Conservation (phyloP, 2,888 invertebrate species). For the Cephus sareptanus region DNA sequence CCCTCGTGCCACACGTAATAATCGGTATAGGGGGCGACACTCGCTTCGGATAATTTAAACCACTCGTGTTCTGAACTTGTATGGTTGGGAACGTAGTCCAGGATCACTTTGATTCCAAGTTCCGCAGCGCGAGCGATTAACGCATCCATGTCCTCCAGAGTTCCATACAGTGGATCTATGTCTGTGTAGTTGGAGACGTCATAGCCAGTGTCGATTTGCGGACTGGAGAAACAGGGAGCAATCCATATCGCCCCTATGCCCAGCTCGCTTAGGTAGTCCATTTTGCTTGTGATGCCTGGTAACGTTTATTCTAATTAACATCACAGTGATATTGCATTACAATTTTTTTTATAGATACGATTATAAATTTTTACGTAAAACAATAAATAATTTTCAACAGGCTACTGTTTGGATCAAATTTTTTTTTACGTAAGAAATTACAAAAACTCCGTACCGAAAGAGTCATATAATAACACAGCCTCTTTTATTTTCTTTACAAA, state of each 20-base stretch:
- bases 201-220: conserved; percentile 89
- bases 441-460: no score
- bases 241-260: conserved; percentile 84
- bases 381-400: no score
- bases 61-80: conserved; percentile 68
- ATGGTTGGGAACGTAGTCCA: conserved; percentile 76
- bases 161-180: conserved; percentile 81
- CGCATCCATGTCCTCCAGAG: conserved; percentile 75
- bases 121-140: conserved; percentile 71
- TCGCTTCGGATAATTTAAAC: conserved; percentile 66
- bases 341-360: neutral
- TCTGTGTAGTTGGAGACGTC: conserved; percentile 83
- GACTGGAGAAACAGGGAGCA: conserved; percentile 85
- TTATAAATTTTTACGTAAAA: no score
- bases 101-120: conserved; percentile 70
- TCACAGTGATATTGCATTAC: conserved; percentile 33
- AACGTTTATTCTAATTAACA: neutral
- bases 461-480: no score
- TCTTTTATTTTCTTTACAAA: no score
- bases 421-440: no score
- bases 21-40: conserved; percentile 60
- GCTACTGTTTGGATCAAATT: no score
- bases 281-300: conserved; percentile 70
- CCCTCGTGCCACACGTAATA: conserved; percentile 69
- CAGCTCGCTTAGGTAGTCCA: conserved; percentile 75